Evolutionary conservation across 2,888 invertebrate species (phyloP).

Genomic region (Cheilosia scutellata): DNA sequence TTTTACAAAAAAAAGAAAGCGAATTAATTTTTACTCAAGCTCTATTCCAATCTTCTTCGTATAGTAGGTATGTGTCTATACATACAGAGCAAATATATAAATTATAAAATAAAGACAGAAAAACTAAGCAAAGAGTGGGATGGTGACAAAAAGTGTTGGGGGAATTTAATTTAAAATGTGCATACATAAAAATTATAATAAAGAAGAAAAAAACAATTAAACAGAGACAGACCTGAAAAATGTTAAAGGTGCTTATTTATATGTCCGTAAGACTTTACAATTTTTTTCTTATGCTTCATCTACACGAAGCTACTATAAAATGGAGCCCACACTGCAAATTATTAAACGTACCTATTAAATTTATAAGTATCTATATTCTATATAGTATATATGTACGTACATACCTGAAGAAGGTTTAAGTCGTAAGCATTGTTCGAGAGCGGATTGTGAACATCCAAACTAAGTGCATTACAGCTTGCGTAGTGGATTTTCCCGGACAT

Average conservation of each 20-base stretch:
- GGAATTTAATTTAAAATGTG: constrained; percentile 59
- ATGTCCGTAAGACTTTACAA: constrained; percentile 7
- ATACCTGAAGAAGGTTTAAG: not conserved
- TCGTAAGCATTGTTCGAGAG: not conserved
- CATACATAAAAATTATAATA: constrained; percentile 60
- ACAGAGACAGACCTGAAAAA: constrained; percentile 50
- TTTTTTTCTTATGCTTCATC: constrained; percentile 23
- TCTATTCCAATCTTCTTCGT: constrained; percentile 39
- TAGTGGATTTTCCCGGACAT: no score
- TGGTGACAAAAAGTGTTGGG: not conserved
- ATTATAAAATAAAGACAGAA: constrained; percentile 54
- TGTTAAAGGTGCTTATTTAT: constrained; percentile 5
- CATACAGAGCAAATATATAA: constrained; percentile 60
- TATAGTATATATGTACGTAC: no score
- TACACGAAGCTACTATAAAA: not conserved
- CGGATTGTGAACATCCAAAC: no score
- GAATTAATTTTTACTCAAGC: constrained; percentile 64
- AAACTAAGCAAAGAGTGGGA: not conserved
- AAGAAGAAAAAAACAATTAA: constrained; percentile 52
- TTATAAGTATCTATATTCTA: not conserved
- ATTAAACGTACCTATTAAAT: constrained; percentile 14
- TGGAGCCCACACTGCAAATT: constrained; percentile 25
- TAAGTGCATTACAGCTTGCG: no score
- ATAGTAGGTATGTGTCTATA: constrained; percentile 45
- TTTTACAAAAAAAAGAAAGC: constrained; percentile 57